Evolutionary conservation across 2,797 vertebrate species (phyloP).

Genomic region (Sebastolobus alascanus): DNA sequence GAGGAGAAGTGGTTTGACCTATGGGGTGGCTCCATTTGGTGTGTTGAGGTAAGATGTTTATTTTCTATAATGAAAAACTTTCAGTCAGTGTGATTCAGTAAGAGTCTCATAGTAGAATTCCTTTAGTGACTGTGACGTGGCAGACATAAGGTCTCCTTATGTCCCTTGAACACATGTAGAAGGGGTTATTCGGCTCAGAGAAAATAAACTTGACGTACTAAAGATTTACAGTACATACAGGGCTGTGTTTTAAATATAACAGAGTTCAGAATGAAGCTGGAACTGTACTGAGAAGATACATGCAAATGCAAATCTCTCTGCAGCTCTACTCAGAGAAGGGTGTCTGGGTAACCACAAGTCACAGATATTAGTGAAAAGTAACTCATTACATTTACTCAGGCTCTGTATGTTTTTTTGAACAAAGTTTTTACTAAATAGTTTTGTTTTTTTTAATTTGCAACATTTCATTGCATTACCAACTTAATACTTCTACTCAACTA

Average conservation of each 20-base stretch:
- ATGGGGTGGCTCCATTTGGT: neutral
- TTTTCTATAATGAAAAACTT: slow-evolving; percentile 50
- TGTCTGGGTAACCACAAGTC: neutral
- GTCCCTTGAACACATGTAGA: slow-evolving; percentile 4
- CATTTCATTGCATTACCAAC: too few species aligned
- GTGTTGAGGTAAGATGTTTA: slow-evolving; percentile 50
- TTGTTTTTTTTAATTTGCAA: neutral
- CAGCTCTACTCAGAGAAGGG: neutral
- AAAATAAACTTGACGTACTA: neutral
- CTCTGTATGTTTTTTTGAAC: too few species aligned
- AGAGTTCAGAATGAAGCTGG: slow-evolving; percentile 1
- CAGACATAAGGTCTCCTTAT: slow-evolving; percentile 36
- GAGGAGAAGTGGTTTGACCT: slow-evolving; percentile 1
- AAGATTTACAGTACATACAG: neutral
- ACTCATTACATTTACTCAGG: neutral
- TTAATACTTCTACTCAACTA: neutral
- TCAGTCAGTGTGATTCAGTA: slow-evolving; percentile 32
- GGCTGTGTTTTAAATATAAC: neutral
- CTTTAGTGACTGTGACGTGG: slow-evolving; percentile 20
- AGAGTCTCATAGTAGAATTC: slow-evolving; percentile 7
- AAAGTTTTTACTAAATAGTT: neutral
- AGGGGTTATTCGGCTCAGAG: neutral
- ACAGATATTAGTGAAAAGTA: neutral
- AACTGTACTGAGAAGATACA: neutral
- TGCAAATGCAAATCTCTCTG: neutral